A percentile compares a stretch with the other conserved stretches of the same genome.
These are phyloP conservation scores for Narcine bancroftii DNA, from an alignment of 2,113 vertebrate genomes.

Conservation along the genomic window DNA sequence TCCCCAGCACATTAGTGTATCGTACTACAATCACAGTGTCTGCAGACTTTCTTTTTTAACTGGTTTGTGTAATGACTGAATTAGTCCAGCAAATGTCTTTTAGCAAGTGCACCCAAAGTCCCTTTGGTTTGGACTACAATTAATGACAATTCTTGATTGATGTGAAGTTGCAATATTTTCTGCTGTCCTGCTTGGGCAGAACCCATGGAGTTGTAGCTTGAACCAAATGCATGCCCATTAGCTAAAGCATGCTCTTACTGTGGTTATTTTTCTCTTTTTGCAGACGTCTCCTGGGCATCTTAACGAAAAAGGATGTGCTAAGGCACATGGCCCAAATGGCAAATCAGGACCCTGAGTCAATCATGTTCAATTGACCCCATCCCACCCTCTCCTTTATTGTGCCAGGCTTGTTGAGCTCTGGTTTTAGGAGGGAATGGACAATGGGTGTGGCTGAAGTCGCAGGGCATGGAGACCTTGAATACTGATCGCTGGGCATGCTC, in stretches of 20 bases:
- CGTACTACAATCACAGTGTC: too few relatives aligned
- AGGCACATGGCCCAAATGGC: conserved; percentile 98
- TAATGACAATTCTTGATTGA: too few relatives aligned
- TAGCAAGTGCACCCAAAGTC: too few relatives aligned
- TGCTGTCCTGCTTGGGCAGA: too few relatives aligned
- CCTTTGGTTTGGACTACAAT: too few relatives aligned
- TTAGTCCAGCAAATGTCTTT: too few relatives aligned
- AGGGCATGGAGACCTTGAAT: neutral
- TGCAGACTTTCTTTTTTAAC: too few relatives aligned
- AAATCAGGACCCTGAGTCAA: conserved; percentile 97
- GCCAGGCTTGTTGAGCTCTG: neutral
- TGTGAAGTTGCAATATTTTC: neutral
- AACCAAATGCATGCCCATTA: neutral
- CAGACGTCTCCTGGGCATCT: conserved; percentile 70
- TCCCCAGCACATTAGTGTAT: too few relatives aligned
- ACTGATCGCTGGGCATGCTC: neutral
- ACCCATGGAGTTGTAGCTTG: too few relatives aligned
- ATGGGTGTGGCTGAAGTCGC: neutral
- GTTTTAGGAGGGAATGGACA: neutral
- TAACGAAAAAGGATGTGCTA: conserved; percentile 96
- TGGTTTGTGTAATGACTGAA: too few relatives aligned
- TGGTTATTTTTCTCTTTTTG: conserved; percentile 44
- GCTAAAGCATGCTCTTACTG: too few relatives aligned
- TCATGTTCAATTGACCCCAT: conserved; percentile 82
- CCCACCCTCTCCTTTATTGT: neutral